Conservation (phyloP, 2,888 invertebrate species). For the Diabrotica balteata region DNA sequence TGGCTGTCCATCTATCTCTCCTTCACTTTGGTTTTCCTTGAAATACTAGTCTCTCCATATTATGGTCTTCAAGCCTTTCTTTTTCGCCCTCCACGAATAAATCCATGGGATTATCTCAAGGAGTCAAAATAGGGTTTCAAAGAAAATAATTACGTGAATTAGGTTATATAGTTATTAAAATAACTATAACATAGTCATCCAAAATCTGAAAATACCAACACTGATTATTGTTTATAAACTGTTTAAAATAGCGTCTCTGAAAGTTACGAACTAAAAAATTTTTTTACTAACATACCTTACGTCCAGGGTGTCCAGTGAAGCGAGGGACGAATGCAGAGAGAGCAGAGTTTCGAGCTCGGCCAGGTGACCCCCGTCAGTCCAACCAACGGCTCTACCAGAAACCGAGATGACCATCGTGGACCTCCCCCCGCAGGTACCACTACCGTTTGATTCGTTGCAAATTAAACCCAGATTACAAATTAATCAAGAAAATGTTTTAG, state of each 20-base stretch:
- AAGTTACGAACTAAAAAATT: no score
- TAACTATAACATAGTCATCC: background rate
- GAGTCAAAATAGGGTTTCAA: no score
- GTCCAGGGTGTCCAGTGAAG: conserved; percentile 45
- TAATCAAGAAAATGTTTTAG: no score
- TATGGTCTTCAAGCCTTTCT: no score
- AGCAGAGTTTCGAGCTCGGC: conserved; percentile 54
- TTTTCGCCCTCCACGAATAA: no score
- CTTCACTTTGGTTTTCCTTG: no score
- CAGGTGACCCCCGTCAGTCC: conserved; percentile 47
- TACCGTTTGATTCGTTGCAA: conserved; percentile 3
- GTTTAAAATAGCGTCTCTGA: background rate
- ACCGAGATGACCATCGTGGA: conserved; percentile 22
- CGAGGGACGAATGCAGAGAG: conserved; percentile 51
- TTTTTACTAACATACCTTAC: conserved; percentile 7
- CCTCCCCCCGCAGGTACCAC: conserved; percentile 42
- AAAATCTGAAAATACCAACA: background rate
- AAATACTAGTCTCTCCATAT: no score
- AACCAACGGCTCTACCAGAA: conserved; percentile 37
- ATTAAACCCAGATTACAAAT: no score
- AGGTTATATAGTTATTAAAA: background rate
- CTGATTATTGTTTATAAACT: conserved; percentile 6
- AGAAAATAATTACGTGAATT: background rate
- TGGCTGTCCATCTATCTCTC: no score
- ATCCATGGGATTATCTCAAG: no score